A percentile compares a stretch with the other conserved stretches of the same genome.
phyloP scores from a whole-genome alignment of 2,113 vertebrate genomes.

The Cavia porcellus region DNA sequence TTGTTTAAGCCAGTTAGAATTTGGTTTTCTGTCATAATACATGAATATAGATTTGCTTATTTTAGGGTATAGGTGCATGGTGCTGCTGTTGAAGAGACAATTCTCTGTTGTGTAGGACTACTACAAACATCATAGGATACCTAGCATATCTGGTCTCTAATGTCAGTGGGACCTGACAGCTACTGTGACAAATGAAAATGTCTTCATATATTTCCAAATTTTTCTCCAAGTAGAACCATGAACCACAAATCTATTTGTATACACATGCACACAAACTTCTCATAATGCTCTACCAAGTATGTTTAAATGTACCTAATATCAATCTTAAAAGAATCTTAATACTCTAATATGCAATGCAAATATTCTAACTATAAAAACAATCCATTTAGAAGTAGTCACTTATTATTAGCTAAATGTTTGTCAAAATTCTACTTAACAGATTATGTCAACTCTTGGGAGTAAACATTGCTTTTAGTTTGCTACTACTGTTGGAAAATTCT shows the following conservation, averaged over 20 bases:
- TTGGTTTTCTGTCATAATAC: conserved; percentile 45
- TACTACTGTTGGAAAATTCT: conserved; percentile 30
- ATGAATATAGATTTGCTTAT: conserved; percentile 7
- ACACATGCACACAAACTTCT: neutral
- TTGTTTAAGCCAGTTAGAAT: conserved; percentile 29
- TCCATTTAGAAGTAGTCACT: neutral
- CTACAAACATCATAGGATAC: neutral
- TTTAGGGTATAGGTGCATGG: neutral
- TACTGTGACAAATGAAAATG: conserved; percentile 40
- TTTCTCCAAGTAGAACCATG: neutral
- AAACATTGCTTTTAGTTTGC: neutral
- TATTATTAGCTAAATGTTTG: conserved; percentile 17
- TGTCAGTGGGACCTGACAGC: neutral
- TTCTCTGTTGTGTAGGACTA: conserved; percentile 34
- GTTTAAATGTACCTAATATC: neutral
- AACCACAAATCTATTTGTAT: conserved; percentile 11
- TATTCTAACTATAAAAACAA: conserved; percentile 2
- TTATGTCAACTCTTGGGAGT: neutral
- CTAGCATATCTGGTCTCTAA: neutral
- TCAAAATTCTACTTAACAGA: neutral
- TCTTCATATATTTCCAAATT: conserved; percentile 1
- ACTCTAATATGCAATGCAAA: neutral
- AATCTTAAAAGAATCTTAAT: conserved; percentile 41
- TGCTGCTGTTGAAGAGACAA: neutral
- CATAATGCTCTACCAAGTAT: neutral